Percentiles rank a stretch among this genome's conserved stretches.
Conservation (phyloP, 2,888 invertebrate species). For the Drosophila demipolita region DNA sequence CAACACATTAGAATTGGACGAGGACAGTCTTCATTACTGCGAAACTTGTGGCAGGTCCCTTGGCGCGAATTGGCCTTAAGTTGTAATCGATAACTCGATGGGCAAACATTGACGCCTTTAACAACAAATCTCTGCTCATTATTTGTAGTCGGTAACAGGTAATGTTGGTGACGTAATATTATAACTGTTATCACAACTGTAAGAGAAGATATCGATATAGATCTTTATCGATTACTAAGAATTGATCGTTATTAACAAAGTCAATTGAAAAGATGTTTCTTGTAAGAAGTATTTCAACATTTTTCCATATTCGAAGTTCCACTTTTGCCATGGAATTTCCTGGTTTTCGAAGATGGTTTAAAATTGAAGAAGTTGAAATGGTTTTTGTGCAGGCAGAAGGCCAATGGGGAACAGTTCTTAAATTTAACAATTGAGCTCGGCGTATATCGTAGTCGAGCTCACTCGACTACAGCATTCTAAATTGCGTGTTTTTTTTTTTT, state of each 20-base stretch:
- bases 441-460: neutral
- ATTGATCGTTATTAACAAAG: neutral
- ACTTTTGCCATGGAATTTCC: neutral
- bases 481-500: neutral
- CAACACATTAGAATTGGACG: neutral
- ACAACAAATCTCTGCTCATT: neutral
- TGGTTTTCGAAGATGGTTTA: neutral
- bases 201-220: neutral
- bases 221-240: neutral
- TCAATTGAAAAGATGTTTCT: neutral
- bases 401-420: neutral
- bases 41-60: conserved; percentile 10
- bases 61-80: conserved; percentile 9
- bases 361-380: neutral
- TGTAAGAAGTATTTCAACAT: neutral
- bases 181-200: neutral
- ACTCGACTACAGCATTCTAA: neutral
- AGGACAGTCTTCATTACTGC: neutral
- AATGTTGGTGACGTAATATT: neutral
- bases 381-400: too few relatives aligned
- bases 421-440: neutral
- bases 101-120: neutral
- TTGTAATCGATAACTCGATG: conserved; percentile 11
- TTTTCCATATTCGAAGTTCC: neutral
- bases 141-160: neutral